These are phyloP conservation scores for Tursiops truncatus DNA, from an alignment of 2,113 vertebrate species.

Conservation along the genomic window DNA sequence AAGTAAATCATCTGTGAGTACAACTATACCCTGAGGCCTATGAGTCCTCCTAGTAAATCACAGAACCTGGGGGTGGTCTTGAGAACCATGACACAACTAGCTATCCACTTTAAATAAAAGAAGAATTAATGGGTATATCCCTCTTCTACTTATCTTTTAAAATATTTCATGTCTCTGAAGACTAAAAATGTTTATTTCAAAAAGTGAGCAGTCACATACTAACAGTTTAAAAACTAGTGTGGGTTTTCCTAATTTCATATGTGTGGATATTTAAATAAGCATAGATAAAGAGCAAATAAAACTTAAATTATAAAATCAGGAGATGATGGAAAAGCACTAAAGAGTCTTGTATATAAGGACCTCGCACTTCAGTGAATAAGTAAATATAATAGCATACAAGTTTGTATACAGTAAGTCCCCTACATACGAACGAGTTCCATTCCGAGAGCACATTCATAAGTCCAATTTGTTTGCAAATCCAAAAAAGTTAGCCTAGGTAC, in stretches of 20 bases:
- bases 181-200: conserved; percentile 13
- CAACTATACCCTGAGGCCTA: not conserved
- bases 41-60: not conserved
- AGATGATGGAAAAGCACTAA: not conserved
- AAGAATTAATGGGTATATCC: not conserved
- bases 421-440: no score
- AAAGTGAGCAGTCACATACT: not conserved
- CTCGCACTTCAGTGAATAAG: not conserved
- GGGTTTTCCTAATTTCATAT: conserved; percentile 39
- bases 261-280: not conserved
- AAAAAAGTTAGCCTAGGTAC: no score
- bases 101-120: not conserved
- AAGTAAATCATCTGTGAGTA: not conserved
- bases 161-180: not conserved
- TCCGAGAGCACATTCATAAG: no score
- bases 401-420: not conserved
- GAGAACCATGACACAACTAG: not conserved
- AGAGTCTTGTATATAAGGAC: not conserved
- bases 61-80: not conserved
- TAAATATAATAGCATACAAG: not conserved
- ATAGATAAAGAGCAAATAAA: not conserved
- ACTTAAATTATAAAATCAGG: conserved; percentile 11
- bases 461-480: no score
- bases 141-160: not conserved
- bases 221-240: not conserved